Base-by-base conservation (phyloP, 1,140 invertebrate genomes). In the Pentalonia nigronervosa region DNA sequence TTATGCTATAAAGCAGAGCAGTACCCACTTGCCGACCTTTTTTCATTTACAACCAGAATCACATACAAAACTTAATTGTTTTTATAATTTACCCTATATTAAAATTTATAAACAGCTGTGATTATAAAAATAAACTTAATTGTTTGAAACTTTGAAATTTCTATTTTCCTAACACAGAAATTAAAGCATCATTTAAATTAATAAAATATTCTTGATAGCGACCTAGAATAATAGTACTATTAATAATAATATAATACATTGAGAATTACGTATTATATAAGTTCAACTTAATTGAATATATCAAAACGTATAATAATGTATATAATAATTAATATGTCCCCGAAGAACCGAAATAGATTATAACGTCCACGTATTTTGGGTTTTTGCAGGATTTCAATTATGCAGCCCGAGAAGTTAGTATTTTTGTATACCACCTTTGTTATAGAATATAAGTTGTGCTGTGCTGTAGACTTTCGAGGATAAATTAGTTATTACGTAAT, bases 301-400 rank as follows among this genome's bases (percentile, higher is more conserved):
- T 76, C n/a, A 76, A n/a, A 76, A 76, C n/a, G 11, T 76, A 76
- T 76, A n/a, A n/a, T n/a, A 67, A 67, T n/a, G 30, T n/a, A 30
- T 17, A 67, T 67, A 67, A 67, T 67, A 76, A 76, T 76, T 76
- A n/a, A n/a, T 76, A 76, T 6, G 14, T 47, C 11, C 41, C 30
- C 45, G 45, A 87, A 47, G 48, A n/a, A 87, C 30, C 45, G 45
- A 87, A 47, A 87, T 87, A 87, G 30, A 87, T 83, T 83, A 36
- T 30, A 87, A 30, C 84, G 7, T 48, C 9, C 14, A n/a, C 11
- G 45, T 47, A 30, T 47, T 47, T 17, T 76, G n/a, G 60, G 60
- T 76, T 76, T 76, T 76, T 30, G 30, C 6, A 14, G 60, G 60
- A 76, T 76, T 76, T 76, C 60, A 76, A 76, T 76, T 76, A 76